These are phyloP conservation scores for Scaptodrosophila lebanonensis DNA, from an alignment of 1,140 invertebrate genomes.

Conservation along the genomic window DNA sequence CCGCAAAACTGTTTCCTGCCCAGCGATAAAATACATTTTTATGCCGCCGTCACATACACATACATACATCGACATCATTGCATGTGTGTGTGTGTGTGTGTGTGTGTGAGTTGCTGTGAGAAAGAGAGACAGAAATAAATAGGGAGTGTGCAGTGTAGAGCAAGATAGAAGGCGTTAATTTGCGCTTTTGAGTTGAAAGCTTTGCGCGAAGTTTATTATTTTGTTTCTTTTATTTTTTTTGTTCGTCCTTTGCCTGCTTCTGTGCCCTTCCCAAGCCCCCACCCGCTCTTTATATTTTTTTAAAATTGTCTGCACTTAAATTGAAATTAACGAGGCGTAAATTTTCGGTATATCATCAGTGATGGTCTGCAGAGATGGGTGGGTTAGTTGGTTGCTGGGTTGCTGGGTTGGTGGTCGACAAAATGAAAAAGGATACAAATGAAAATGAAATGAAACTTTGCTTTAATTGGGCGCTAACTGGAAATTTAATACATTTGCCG, in stretches of 20 bases:
- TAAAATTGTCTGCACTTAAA: slow-evolving; percentile 73
- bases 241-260: slow-evolving; percentile 1
- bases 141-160: slow-evolving; percentile 18
- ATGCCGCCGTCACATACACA: slow-evolving; percentile 52
- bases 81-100: slow-evolving; percentile 4
- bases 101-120: slow-evolving; percentile 5
- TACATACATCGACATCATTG: slow-evolving; percentile 27
- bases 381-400: slow-evolving; percentile 1
- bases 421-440: slow-evolving; percentile 28
- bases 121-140: slow-evolving; percentile 1
- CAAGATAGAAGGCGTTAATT: slow-evolving; percentile 58
- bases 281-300: slow-evolving; percentile 40
- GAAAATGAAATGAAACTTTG: slow-evolving; percentile 41
- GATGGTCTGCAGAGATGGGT: slow-evolving; percentile 6
- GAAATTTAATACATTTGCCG: slow-evolving; percentile 33
- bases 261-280: too few relatives aligned
- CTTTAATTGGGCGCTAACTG: slow-evolving; percentile 72
- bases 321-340: slow-evolving; percentile 74
- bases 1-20: slow-evolving; percentile 73
- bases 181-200: slow-evolving; percentile 58
- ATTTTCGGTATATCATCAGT: slow-evolving; percentile 52
- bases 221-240: slow-evolving; percentile 20
- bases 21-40: slow-evolving; percentile 75
- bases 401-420: slow-evolving; percentile 33
- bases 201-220: slow-evolving; percentile 38